Evolutionary conservation across 1,140 invertebrate genomes (phyloP).

Genomic region (Planococcus citri): DNA sequence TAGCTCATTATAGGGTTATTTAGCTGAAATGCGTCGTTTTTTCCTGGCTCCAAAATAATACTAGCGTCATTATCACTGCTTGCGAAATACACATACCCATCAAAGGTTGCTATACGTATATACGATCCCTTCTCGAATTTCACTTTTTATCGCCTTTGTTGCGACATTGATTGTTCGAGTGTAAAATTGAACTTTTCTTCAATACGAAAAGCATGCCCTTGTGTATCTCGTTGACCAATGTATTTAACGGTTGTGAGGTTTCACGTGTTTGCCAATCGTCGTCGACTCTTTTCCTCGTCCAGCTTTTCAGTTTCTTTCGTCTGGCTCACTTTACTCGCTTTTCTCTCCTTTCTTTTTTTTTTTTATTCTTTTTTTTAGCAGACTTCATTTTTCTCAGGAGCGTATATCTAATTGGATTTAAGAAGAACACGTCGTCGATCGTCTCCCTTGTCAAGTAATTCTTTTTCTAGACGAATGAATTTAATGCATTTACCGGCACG

Average conservation of each 20-base stretch:
- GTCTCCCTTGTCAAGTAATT: neutral
- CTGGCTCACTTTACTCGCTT: neutral
- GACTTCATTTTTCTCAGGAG: neutral
- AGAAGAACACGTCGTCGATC: neutral
- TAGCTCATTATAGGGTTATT: no score
- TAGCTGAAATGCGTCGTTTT: no score
- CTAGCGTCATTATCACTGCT: no score
- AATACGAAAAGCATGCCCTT: neutral
- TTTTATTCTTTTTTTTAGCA: neutral
- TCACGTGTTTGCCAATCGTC: neutral
- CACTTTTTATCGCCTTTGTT: neutral
- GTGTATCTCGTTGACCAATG: neutral
- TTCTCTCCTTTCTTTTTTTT: neutral
- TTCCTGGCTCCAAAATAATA: no score
- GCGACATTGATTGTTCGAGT: neutral
- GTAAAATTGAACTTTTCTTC: slow-evolving; percentile 7
- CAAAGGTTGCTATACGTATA: no score
- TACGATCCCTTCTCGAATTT: neutral
- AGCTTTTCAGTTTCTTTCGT: no score
- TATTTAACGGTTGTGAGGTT: slow-evolving; percentile 6
- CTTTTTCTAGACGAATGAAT: neutral
- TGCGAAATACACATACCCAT: no score
- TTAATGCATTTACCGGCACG: neutral
- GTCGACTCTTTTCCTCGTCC: no score
- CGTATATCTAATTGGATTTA: slow-evolving; percentile 3